Evolutionary conservation across 92 coral and sea anemone genomes (phyloP), one percentile per base, ranked within the genome.

Genomic region (Isaurus tuberculatus): DNA sequence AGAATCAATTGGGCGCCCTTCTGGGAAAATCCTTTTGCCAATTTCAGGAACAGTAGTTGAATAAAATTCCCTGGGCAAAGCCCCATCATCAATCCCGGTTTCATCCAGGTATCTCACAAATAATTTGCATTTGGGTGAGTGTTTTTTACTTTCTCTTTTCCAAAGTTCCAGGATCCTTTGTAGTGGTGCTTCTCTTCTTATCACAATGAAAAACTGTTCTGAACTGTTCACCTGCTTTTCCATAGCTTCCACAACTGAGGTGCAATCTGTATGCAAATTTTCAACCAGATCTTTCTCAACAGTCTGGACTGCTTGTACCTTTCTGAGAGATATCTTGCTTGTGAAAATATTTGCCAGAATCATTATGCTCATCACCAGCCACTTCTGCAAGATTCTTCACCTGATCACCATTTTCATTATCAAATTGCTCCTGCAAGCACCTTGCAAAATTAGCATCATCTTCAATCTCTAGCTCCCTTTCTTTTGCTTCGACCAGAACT

Each of bases 61-160:
- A 30, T 49, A 73, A 51, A 73, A 73, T 60, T 84, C 87, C 28
- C 78, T 84, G 42, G 87, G 57, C n/a, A 84, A 72, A 70, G 83
- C 83, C 28, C 87, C 87, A 40, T 48, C 48, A 81, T 81, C 85
- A 37, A 81, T 81, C 46, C 78, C 78, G 8, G n/a, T 19, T 72
- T 83, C 87, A 51, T 81, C 80, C 46, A 36, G 43, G 58, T 48
- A 83, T 31, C 51, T 64, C 0, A 73, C 87, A 57, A 81, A 30
- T 79, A 86, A 74, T 30, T 30, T 19, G 32, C 87, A 74, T 8
- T 84, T 86, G 25, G 85, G 73, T 57, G 48, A 80, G 63, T 84
- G 83, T 84, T 86, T 90, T 37, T 79, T 74, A 32, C 83, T 63
- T 43, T 89, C 87, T 40, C 92, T 81, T 86, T 86, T 78, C 93